These are phyloP conservation scores for Columbina picui DNA, from an alignment of 2,113 vertebrate genomes.

Conservation along the genomic window DNA sequence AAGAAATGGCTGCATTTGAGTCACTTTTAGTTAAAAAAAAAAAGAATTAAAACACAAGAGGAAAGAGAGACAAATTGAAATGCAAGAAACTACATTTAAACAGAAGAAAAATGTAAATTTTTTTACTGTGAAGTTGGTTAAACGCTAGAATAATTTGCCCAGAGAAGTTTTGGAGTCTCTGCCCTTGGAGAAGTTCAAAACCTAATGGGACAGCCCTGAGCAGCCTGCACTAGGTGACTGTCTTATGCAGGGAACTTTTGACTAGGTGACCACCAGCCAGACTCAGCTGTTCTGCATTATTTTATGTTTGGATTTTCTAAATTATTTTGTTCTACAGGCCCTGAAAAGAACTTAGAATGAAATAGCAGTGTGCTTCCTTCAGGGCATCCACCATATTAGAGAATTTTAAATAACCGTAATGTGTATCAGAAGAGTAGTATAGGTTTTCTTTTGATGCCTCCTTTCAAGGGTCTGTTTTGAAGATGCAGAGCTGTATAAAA, in stretches of 20 bases:
- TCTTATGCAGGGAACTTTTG: neutral
- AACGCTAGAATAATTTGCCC: neutral
- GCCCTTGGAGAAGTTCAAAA: neutral
- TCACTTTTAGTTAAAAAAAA: neutral
- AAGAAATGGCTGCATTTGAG: neutral
- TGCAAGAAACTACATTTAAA: neutral
- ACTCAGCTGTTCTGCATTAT: neutral
- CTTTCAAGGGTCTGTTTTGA: neutral
- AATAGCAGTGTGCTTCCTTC: neutral
- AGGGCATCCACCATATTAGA: neutral
- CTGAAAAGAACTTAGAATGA: neutral
- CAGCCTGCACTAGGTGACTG: neutral
- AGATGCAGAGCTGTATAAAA: neutral
- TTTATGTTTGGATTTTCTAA: neutral
- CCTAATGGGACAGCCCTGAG: neutral
- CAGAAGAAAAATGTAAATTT: accelerated
- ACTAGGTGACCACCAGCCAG: neutral
- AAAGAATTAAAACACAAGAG: neutral
- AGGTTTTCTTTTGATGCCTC: neutral
- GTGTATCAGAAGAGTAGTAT: neutral
- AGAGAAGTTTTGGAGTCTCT: neutral
- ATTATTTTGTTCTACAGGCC: neutral
- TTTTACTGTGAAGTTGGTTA: neutral
- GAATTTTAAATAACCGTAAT: neutral
- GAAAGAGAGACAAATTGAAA: neutral